Percentiles rank a stretch among this genome's conserved stretches.
phyloP scores from a whole-genome alignment of 2,797 vertebrate genomes.

The Chelonia mydas region DNA sequence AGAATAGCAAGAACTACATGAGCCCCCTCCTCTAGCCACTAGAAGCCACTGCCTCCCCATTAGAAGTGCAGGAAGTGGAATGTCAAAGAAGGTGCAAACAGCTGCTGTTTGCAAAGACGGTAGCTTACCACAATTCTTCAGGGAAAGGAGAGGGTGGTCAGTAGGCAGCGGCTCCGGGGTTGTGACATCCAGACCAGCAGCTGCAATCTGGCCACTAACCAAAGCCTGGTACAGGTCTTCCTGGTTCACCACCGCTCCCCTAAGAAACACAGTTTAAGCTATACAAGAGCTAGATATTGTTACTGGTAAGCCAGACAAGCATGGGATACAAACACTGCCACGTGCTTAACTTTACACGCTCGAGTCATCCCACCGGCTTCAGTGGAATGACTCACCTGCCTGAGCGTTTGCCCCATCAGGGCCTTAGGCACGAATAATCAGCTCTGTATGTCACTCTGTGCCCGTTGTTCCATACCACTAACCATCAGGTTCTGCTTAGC shows the following conservation, averaged over 20 bases:
- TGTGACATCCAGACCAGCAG: constrained; percentile 94
- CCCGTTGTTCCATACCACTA: background rate
- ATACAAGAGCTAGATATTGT: background rate
- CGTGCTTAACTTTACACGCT: background rate
- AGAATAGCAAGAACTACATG: background rate
- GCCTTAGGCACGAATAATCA: background rate
- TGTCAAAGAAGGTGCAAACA: fast-evolving
- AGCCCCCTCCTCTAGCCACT: fast-evolving
- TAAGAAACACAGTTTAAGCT: constrained; percentile 55
- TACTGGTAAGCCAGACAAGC: background rate
- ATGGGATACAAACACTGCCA: background rate
- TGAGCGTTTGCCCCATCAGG: too few relatives aligned
- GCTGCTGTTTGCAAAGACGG: fast-evolving
- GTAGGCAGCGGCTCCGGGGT: constrained; percentile 93
- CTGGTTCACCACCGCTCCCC: constrained; percentile 93
- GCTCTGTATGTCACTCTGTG: background rate
- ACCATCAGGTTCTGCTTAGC: background rate
- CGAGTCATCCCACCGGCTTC: fast-evolving
- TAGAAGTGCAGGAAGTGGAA: fast-evolving
- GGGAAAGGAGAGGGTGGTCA: constrained; percentile 87
- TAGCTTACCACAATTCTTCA: constrained; percentile 92
- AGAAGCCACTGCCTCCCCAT: fast-evolving
- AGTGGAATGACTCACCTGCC: background rate
- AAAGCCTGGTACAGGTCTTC: constrained; percentile 91
- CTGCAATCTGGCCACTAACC: constrained; percentile 86